Base-by-base conservation (phyloP, 2,888 invertebrate genomes). In the Hemithea aestivaria region DNA sequence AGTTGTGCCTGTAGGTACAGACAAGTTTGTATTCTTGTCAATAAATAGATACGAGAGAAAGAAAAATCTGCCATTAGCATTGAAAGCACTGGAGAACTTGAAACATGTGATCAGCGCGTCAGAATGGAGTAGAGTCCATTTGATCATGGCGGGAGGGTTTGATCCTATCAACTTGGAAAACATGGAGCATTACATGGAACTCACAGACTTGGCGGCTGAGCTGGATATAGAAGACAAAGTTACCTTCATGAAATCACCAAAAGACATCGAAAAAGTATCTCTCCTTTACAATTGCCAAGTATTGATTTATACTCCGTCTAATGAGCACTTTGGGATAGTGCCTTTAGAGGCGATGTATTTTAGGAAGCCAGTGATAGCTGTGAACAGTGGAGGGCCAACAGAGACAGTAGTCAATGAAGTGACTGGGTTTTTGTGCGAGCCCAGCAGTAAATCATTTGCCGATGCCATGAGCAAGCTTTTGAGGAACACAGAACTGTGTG, bases 281-380 rank as follows among this genome's bases (percentile, higher is more conserved):
- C 80, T 99, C 10, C 84, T 99, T n/a, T 83, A 90, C 21, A 82
- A 91, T 38, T 93, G 95, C 54, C 90, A 91, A 35, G 93, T 95
- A 48, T 81, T 99, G 10, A 68, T 99, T 10, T 99, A 99, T 68
- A 99, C 99, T 5, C 99, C 99, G 1, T 91, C 93, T 1, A 95
- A 95, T 70, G 99, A 99, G 75, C 99, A 99, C 83, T 99, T 99
- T 87, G 99, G 99, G 3, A 99, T 99, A 60, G 99, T 99, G 6
- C 99, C 99, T 0, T 87, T 99, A 35, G 99, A 99, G 88, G 98
- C 98, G 0, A 99, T 99, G 99, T 96, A 96, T 68, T 92, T 93
- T 69, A 89, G 90, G 2, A 95, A 96, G 63, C 98, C 99, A 2
- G 98, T 99, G 0, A 92, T 99, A 51, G 99, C 99, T 0, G 93